Conservation (phyloP, 2,113 vertebrate species). For the Maccullochella peelii region DNA sequence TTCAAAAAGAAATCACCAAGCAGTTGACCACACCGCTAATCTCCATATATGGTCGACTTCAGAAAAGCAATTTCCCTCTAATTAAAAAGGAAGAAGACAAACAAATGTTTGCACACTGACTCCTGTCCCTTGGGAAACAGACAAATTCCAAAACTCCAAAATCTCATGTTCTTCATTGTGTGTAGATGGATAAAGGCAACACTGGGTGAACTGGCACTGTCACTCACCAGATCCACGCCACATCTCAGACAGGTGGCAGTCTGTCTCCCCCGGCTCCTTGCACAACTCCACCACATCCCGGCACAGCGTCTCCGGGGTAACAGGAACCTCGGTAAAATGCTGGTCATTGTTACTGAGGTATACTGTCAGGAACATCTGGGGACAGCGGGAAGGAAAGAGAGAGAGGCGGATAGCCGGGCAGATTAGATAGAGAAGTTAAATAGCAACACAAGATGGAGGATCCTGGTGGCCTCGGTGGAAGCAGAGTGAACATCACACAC, state of each 20-base stretch:
- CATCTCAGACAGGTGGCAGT: constrained; percentile 94
- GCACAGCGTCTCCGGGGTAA: constrained; percentile 94
- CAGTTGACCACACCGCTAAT: constrained; percentile 51
- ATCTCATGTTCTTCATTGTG: not conserved
- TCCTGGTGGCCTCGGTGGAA: constrained; percentile 11
- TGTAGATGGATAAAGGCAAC: not conserved
- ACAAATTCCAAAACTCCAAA: constrained; percentile 22
- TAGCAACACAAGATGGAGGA: constrained; percentile 1
- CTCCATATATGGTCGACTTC: constrained; percentile 40
- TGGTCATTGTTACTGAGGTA: constrained; percentile 99
- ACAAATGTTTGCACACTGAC: constrained; percentile 22
- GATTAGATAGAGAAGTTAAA: constrained; percentile 40
- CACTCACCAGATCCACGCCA: constrained; percentile 94
- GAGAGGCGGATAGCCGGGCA: not conserved
- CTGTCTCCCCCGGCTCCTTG: constrained; percentile 93
- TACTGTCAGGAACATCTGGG: constrained; percentile 97
- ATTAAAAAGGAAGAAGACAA: constrained; percentile 49
- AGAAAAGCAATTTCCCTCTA: constrained; percentile 51
- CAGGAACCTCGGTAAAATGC: constrained; percentile 97
- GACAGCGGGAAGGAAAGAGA: not conserved
- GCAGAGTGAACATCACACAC: constrained; percentile 9
- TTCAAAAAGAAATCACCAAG: constrained; percentile 42
- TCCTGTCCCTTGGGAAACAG: constrained; percentile 3
- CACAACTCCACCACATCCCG: constrained; percentile 97
- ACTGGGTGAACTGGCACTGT: not conserved